These are phyloP conservation scores for Gastrophysa polygoni DNA, from an alignment of 2,888 invertebrate species.

Conservation along the genomic window DNA sequence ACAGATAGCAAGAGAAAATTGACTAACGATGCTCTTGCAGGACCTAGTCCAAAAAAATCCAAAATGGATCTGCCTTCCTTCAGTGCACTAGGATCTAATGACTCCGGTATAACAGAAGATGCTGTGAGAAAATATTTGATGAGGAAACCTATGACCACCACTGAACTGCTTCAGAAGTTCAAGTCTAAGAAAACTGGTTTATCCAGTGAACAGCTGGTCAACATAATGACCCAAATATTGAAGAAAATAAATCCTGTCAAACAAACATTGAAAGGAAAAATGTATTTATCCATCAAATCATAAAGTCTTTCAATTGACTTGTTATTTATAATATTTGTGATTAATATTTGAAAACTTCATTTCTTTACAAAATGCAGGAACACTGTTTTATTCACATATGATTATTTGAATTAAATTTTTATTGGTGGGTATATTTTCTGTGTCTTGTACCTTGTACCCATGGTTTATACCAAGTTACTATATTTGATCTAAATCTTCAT, in stretches of 20 bases:
- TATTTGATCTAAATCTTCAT: too few relatives aligned
- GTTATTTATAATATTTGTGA: too few relatives aligned
- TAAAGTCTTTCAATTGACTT: conserved; percentile 36
- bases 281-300: conserved; percentile 89
- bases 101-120: conserved; percentile 92
- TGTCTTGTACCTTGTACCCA: too few relatives aligned
- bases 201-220: conserved; percentile 88
- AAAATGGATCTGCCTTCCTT: conserved; percentile 62
- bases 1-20: conserved; percentile 57
- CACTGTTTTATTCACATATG: too few relatives aligned
- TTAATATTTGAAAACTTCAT: too few relatives aligned
- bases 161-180: conserved; percentile 93
- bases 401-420: too few relatives aligned
- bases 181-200: conserved; percentile 92
- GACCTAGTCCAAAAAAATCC: conserved; percentile 62
- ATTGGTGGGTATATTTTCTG: too few relatives aligned
- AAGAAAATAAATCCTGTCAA: conserved; percentile 94
- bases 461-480: too few relatives aligned
- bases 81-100: conserved; percentile 65
- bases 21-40: conserved; percentile 57
- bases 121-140: conserved; percentile 92
- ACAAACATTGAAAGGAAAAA: conserved; percentile 89
- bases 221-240: conserved; percentile 91
- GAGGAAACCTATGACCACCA: conserved; percentile 97
- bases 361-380: too few relatives aligned